Evolutionary conservation across 1,140 invertebrate species (phyloP).

Genomic region (Drosophila mayri): DNA sequence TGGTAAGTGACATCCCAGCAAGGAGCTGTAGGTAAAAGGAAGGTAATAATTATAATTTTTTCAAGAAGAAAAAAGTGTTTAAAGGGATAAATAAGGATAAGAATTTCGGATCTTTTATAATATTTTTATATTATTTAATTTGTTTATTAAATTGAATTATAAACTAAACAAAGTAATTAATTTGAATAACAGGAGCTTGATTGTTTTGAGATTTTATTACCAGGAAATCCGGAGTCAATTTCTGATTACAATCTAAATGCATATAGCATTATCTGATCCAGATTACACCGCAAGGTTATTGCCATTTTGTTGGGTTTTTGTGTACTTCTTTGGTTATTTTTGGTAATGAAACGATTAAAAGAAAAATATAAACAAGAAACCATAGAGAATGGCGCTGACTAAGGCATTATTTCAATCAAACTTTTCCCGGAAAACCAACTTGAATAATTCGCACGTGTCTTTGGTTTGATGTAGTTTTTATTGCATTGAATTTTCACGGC

Average conservation of each 20-base stretch:
- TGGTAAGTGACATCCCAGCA: background rate
- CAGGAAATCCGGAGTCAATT: background rate
- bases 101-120: no score
- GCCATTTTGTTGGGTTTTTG: background rate
- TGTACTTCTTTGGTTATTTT: background rate
- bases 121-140: no score
- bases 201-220: background rate
- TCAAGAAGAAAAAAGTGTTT: background rate
- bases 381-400: background rate
- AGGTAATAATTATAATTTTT: no score
- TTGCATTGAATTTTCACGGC: conserved; percentile 8
- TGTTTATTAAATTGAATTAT: background rate
- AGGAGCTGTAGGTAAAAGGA: conserved; percentile 34
- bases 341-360: background rate
- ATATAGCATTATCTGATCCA: background rate
- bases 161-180: background rate
- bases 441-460: conserved; percentile 11
- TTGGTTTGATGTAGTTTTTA: background rate
- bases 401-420: background rate
- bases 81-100: background rate
- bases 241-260: conserved; percentile 4
- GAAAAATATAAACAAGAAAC: conserved; percentile 7
- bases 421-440: conserved; percentile 13
- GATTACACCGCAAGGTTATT: conserved; percentile 5
- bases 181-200: no score